phyloP scores from a whole-genome alignment of 2,113 vertebrate species.

The Isurus oxyrinchus region DNA sequence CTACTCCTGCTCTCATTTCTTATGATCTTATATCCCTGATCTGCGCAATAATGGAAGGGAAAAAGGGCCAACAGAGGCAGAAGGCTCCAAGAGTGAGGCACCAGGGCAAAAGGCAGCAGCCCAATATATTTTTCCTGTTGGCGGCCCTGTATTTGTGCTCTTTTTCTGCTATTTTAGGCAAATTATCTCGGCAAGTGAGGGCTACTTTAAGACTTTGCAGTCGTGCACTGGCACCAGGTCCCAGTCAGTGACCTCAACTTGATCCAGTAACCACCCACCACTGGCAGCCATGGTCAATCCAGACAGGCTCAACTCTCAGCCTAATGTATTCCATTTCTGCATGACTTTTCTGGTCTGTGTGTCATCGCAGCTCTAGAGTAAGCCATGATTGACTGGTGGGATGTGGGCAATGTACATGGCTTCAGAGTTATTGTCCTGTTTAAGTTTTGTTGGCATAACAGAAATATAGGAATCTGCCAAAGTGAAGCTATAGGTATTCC shows the following conservation, averaged over 20 bases:
- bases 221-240: not conserved
- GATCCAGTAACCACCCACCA: not conserved
- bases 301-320: not conserved
- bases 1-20: too few species aligned
- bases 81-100: not conserved
- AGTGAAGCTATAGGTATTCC: not conserved
- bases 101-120: not conserved
- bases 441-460: not conserved
- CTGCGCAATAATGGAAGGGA: not conserved
- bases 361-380: not conserved
- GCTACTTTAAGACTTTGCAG: not conserved
- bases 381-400: not conserved
- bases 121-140: not conserved
- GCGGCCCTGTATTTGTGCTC: not conserved
- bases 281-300: not conserved
- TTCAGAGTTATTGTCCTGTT: not conserved
- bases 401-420: not conserved
- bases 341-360: not conserved
- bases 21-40: too few species aligned
- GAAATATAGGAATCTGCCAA: not conserved
- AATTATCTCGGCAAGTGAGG: not conserved
- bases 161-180: not conserved
- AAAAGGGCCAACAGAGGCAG: not conserved
- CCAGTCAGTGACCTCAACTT: not conserved
- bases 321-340: not conserved